Evolutionary conservation across 2,113 vertebrate species (phyloP), one percentile per base, ranked within the genome.

Genomic region (Ceyx melanurus): DNA sequence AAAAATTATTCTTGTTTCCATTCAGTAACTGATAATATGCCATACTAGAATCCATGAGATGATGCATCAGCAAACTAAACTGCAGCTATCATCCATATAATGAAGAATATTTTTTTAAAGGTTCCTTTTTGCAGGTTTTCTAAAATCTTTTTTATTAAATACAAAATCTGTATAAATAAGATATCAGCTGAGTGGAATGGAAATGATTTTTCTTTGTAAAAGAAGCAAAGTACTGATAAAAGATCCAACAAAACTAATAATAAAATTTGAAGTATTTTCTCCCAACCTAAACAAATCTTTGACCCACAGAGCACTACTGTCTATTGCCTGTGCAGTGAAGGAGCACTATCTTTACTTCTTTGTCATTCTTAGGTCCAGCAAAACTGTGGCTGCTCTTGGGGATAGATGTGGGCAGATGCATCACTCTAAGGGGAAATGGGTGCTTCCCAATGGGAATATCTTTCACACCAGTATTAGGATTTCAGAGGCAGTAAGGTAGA

Each of bases 281-380:
- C 18, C 31, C 35, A 62, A 11, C 4, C 10, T 31, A 54, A 66
- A 22, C 3, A 29, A 22, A 29, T 35, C 18, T 29, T 51, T 82
- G 7, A 42, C 21, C 19, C 21, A 54, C 19, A 42, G 1, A 29
- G 6, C 17, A 20, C 42, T 54, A 3, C 4, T 3, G 0, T 33
- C 20, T 37, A 46, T 35, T 37, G 40, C 53, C 6, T 19, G 3
- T 9, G 4, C 7, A 17, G 15, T 35, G 42, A 3, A 17, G 12
- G 21, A 54, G 9, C 20, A 35, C 1, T 14, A 7, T 4, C 1
- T 73, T 86, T 71, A 11, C 10, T 60, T 56, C 42, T 68, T 74
- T 35, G 35, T 18, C 5, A 4, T n/a, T 56, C 10, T 60, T 6
- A 57, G 67, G 15, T 3, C 21, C 22, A 14, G 37, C 20, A 75